Base-by-base conservation (phyloP, 2,888 invertebrate species). In the Agrotis ipsilon region DNA sequence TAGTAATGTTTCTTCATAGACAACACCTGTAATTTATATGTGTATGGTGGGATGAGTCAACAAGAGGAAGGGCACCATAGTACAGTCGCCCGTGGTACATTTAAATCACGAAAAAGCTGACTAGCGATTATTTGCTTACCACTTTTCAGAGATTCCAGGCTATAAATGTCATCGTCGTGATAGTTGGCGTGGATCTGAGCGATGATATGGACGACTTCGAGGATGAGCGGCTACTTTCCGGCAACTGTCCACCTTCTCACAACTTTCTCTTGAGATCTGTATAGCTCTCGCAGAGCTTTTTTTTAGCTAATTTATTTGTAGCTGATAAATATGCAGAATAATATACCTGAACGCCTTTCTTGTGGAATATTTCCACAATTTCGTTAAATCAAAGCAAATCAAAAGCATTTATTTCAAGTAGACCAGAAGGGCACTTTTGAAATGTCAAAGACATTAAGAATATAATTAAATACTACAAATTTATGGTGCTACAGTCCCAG, bases 1-100 rank as follows among this genome's bases (percentile, higher is more conserved):
- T 55, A 55, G 64, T 55, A 64, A 64, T 64, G 55, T 64, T 64
- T 64, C 55, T 55, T 64, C 64, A 64, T 64, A 48, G 64, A 55
- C 27, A 64, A 46, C 55, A 64, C 46, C 64, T 64, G 64, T 46
- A 64, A 63, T 63, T 63, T 51, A 62, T 62, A n/a, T n/a, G 51
- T 51, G 62, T 62, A 52, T 62, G 51, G 54, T 64, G 45, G 55
- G 54, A 55, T 46, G 32, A 55, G 46, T 55, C 54, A 55, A 55
- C 64, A 64, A 64, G 54, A 46, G 46, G 46, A 46, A 18, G 51
- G 32, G 51, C 52, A 43, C 39, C 63, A 51, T 39, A 43, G 32
- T 51, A 52, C 5, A 27, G 27, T 27, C 27, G 27, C 27, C 27
- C 27, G 27, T 27, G 27, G 27, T 27, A 27, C 27, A 63, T 63